Conservation (phyloP, 1,140 invertebrate genomes). For the Hyphantria cunea region DNA sequence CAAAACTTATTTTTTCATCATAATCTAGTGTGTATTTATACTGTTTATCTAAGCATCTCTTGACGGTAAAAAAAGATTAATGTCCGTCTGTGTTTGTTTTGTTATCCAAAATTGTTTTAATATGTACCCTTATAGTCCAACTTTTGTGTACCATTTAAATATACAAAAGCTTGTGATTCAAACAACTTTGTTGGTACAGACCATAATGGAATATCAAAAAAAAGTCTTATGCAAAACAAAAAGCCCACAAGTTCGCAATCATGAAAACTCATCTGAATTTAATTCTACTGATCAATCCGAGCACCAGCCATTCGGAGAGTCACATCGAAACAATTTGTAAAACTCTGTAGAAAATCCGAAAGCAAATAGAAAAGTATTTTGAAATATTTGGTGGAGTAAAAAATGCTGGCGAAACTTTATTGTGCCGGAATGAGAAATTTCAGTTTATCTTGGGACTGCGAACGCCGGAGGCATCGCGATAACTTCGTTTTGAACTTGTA, state of each 20-base stretch:
- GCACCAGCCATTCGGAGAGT: constrained; percentile 25
- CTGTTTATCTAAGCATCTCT: neutral
- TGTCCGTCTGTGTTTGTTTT: neutral
- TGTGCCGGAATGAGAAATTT: constrained; percentile 49
- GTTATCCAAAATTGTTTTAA: neutral
- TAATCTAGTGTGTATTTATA: neutral
- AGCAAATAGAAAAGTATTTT: constrained; percentile 32
- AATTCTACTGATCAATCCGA: constrained; percentile 32
- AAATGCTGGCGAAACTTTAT: constrained; percentile 36
- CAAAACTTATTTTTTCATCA: too few species aligned
- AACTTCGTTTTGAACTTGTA: constrained; percentile 49
- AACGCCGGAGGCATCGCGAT: constrained; percentile 33
- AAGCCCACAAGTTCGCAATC: constrained; percentile 20
- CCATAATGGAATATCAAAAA: constrained; percentile 17
- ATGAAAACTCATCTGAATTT: constrained; percentile 33
- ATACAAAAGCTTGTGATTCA: neutral
- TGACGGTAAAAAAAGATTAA: neutral
- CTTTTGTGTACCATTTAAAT: neutral
- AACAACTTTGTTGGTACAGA: neutral
- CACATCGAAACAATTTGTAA: constrained; percentile 30
- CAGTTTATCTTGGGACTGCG: constrained; percentile 47
- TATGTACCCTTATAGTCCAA: neutral
- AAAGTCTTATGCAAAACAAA: constrained; percentile 18
- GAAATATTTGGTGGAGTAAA: constrained; percentile 29
- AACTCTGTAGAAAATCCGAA: constrained; percentile 28